phyloP scores from a whole-genome alignment of 2,113 vertebrate genomes.

The Nyctereutes procyonoides region DNA sequence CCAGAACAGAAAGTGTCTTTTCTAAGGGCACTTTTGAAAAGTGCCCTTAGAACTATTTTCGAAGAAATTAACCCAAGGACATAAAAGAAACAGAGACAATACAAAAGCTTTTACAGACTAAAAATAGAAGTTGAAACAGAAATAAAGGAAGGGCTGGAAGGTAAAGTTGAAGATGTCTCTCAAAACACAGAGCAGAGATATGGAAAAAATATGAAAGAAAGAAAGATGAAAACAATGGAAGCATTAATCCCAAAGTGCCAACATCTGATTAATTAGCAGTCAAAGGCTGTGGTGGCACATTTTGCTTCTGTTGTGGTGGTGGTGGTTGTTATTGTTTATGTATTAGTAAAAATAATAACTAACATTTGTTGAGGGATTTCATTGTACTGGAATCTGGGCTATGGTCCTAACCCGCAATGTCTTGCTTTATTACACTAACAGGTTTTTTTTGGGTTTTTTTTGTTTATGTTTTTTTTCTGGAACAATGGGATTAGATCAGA shows the following conservation, averaged over 20 bases:
- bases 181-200: background rate
- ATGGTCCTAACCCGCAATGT: background rate
- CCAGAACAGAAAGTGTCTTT: background rate
- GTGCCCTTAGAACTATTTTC: background rate
- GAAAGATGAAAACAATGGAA: background rate
- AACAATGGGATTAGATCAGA: background rate
- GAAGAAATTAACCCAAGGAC: background rate
- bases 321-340: background rate
- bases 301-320: background rate
- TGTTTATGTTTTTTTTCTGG: background rate
- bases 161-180: background rate
- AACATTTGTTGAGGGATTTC: background rate
- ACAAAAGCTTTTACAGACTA: background rate
- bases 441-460: background rate
- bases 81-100: background rate
- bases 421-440: background rate
- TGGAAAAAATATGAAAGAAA: background rate
- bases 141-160: background rate
- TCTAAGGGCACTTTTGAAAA: background rate
- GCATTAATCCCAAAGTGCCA: background rate
- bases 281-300: background rate
- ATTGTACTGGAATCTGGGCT: background rate
- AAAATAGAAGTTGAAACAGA: background rate
- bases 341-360: slow-evolving; percentile 31
- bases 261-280: background rate